Percentiles rank a stretch among this genome's conserved stretches.
Conservation (phyloP, 2,797 vertebrate genomes). For the Chloroceryle amazona region DNA sequence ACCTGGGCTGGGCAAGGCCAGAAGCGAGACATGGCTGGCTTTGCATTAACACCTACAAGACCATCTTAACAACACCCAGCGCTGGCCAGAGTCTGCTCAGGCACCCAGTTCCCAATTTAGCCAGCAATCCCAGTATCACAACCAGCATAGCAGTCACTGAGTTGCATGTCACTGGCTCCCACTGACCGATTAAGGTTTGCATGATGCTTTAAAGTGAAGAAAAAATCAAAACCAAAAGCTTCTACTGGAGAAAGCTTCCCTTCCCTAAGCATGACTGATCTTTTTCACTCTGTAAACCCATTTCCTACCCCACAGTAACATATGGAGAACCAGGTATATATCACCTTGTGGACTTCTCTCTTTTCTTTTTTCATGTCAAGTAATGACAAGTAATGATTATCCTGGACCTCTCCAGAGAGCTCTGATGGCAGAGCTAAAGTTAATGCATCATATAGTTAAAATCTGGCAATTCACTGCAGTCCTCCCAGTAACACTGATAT, state of each 20-base stretch:
- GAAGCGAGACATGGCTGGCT: background rate
- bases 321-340: background rate
- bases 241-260: background rate
- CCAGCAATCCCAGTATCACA: background rate
- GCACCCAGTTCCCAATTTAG: background rate
- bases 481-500: conserved; percentile 37
- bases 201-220: background rate
- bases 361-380: background rate
- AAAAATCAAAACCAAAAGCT: background rate
- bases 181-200: background rate
- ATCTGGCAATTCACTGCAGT: conserved; percentile 25
- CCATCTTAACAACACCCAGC: background rate
- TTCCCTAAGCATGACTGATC: background rate
- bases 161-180: background rate
- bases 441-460: background rate
- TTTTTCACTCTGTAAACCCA: background rate
- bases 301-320: background rate
- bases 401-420: background rate
- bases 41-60: background rate
- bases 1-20: background rate
- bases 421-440: background rate
- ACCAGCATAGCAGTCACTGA: background rate
- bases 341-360: background rate
- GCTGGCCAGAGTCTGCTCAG: background rate
- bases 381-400: conserved; percentile 4